phyloP scores from a whole-genome alignment of 1,140 invertebrate genomes.

The Medauroidea extradentata region DNA sequence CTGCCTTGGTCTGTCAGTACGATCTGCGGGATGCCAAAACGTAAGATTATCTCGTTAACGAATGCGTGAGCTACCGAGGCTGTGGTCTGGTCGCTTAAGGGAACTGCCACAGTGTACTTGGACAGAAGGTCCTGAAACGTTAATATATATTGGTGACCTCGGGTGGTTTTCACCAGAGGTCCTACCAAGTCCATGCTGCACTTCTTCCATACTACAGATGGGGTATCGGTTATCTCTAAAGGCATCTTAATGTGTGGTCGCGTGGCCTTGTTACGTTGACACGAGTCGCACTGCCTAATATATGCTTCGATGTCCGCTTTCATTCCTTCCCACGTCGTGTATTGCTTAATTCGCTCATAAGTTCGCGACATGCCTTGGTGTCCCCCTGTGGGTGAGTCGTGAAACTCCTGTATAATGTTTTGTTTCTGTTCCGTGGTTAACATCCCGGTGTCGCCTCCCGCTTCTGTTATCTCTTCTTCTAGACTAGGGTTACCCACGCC shows the following conservation, averaged over 20 bases:
- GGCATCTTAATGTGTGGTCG: neutral
- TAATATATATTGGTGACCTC: slow-evolving; percentile 7
- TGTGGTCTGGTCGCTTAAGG: neutral
- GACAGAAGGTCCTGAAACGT: slow-evolving; percentile 9
- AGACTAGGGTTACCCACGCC: neutral
- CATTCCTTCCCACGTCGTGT: neutral
- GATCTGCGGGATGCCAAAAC: neutral
- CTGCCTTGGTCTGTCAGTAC: slow-evolving; percentile 6
- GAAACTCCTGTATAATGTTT: neutral
- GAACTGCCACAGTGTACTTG: slow-evolving; percentile 5
- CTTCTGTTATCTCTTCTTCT: too few relatives aligned
- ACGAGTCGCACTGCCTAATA: slow-evolving; percentile 1
- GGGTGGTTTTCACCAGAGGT: neutral
- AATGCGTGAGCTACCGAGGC: neutral
- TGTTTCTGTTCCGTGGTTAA: neutral
- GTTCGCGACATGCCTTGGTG: slow-evolving; percentile 3
- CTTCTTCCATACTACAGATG: neutral
- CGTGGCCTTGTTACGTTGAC: slow-evolving; percentile 11
- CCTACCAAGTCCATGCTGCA: slow-evolving; percentile 9
- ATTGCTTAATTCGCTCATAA: neutral
- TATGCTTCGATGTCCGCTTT: neutral
- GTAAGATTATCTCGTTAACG: neutral
- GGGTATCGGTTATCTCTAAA: slow-evolving; percentile 2
- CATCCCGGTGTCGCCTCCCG: neutral
- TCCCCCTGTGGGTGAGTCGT: neutral